Conservation (phyloP, 2,797 vertebrate species). For the Parauchenoglanis punctatus region DNA sequence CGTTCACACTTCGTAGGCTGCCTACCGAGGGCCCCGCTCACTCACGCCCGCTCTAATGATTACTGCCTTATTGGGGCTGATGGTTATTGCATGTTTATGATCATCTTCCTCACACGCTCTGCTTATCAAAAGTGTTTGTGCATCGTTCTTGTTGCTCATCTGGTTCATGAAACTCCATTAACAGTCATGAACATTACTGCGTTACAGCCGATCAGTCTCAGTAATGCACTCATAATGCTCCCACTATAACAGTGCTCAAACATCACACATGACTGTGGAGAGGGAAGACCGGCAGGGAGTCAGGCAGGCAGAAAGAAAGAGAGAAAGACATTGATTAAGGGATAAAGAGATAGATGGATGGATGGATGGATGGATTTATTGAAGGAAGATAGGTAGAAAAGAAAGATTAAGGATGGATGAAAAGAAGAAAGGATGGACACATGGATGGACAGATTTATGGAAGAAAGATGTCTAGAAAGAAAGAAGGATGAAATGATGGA, state of each 20-base stretch:
- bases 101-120: background rate
- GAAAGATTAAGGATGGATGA: background rate
- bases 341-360: background rate
- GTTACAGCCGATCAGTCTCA: background rate
- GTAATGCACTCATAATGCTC: too few relatives aligned
- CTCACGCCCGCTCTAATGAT: background rate
- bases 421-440: background rate
- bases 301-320: background rate
- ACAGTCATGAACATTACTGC: constrained; percentile 8
- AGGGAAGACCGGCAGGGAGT: background rate
- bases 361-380: background rate
- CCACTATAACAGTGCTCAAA: background rate
- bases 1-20: constrained; percentile 22
- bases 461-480: background rate
- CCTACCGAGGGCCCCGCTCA: constrained; percentile 26
- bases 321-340: background rate
- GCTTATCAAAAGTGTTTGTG: background rate
- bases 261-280: background rate
- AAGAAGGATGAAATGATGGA: background rate
- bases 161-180: constrained; percentile 17
- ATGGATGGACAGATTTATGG: background rate
- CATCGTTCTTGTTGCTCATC: background rate
- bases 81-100: constrained; percentile 17
- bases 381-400: background rate
- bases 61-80: constrained; percentile 19